Evolutionary conservation across 2,113 vertebrate genomes (phyloP).

Genomic region (Gnathonemus longibarbis): DNA sequence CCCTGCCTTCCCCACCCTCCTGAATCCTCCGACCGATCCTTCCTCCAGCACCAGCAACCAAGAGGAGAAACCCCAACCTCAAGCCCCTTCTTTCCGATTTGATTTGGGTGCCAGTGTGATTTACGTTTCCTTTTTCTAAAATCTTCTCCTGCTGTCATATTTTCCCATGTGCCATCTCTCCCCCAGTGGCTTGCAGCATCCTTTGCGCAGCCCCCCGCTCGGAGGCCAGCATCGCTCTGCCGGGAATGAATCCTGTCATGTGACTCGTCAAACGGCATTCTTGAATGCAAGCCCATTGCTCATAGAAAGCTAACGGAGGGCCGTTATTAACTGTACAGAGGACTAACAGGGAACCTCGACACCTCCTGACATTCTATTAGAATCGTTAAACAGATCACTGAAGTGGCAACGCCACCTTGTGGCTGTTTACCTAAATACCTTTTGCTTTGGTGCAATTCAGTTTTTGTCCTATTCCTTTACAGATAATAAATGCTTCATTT

Average conservation of each 20-base stretch:
- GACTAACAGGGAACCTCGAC: not conserved
- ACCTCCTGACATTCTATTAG: not conserved
- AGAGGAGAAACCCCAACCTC: not conserved
- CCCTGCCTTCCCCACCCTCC: not conserved
- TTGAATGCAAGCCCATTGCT: constrained; percentile 4
- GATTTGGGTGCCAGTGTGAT: not conserved
- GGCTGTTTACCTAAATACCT: not conserved
- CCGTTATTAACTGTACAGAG: not conserved
- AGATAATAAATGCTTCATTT: not conserved
- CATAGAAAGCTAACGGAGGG: not conserved
- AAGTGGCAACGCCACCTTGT: not conserved
- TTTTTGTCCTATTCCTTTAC: not conserved
- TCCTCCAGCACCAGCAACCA: not conserved
- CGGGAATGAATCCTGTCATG: constrained; percentile 12
- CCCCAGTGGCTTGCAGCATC: constrained; percentile 13
- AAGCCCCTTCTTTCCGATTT: constrained; percentile 20
- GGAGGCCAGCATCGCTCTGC: constrained; percentile 1
- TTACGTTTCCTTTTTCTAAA: not conserved
- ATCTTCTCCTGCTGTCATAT: constrained; percentile 21
- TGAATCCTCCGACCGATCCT: constrained; percentile 5
- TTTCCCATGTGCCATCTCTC: not conserved
- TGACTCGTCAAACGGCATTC: constrained; percentile 12
- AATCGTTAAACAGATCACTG: not conserved
- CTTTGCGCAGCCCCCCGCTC: not conserved
- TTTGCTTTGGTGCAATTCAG: not conserved